Conservation (phyloP, 2,888 invertebrate genomes). For the Agrypnus murinus region DNA sequence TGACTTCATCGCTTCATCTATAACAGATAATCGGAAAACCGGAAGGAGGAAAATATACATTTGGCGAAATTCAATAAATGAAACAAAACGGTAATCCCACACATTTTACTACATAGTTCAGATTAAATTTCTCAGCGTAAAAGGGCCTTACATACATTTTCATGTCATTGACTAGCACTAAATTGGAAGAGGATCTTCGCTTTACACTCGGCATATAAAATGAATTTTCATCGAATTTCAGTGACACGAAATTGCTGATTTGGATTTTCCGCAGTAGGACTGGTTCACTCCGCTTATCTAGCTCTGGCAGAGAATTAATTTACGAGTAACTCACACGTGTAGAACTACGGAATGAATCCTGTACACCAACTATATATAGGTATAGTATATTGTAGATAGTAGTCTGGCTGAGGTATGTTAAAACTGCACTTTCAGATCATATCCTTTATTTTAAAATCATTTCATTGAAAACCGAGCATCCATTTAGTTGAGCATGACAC, state of each 20-base stretch:
- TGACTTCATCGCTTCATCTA: not conserved
- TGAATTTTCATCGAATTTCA: slow-evolving; percentile 37
- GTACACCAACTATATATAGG: no score
- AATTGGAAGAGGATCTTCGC: slow-evolving; percentile 29
- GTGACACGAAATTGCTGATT: slow-evolving; percentile 31
- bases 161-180: slow-evolving; percentile 14
- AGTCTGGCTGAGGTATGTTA: no score
- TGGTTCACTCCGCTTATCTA: slow-evolving; percentile 32
- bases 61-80: not conserved
- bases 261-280: slow-evolving; percentile 27
- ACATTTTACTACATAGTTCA: not conserved
- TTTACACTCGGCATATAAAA: slow-evolving; percentile 32
- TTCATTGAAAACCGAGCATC: no score
- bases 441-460: no score
- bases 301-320: slow-evolving; percentile 24
- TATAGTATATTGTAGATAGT: no score
- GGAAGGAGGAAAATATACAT: slow-evolving; percentile 2
- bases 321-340: slow-evolving; percentile 10
- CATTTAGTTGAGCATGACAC: no score
- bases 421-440: no score
- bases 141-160: slow-evolving; percentile 14
- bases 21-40: not conserved
- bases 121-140: slow-evolving; percentile 17
- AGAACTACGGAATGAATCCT: slow-evolving; percentile 7
- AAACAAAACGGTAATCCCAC: not conserved